phyloP scores from a whole-genome alignment of 2,888 invertebrate species.

The Lithophane leautieri region DNA sequence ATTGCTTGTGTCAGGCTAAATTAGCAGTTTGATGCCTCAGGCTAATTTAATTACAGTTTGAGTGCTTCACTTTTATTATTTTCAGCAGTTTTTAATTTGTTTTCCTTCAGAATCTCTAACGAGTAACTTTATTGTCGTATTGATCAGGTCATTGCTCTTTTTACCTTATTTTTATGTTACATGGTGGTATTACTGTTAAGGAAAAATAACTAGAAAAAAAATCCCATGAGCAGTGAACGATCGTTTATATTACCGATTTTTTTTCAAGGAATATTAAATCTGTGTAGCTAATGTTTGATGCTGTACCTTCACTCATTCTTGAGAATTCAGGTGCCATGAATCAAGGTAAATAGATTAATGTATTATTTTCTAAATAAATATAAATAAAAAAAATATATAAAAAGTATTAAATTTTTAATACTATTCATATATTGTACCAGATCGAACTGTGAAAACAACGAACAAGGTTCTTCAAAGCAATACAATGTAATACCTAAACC shows the following conservation, averaged over 20 bases:
- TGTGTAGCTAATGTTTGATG: neutral
- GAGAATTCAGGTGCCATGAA: neutral
- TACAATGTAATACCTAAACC: constrained; percentile 19
- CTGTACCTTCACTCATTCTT: neutral
- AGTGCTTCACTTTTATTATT: constrained; percentile 61
- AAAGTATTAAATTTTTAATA: no score
- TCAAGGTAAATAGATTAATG: neutral
- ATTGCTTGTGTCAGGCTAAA: constrained; percentile 64
- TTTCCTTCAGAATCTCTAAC: constrained; percentile 25
- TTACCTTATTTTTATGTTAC: neutral
- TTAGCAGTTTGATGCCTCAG: constrained; percentile 67
- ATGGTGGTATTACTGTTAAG: neutral
- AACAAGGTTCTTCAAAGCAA: neutral
- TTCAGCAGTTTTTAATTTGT: constrained; percentile 32
- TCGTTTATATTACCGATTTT: neutral
- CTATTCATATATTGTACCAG: neutral
- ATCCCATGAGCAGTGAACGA: neutral
- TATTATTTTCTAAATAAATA: neutral
- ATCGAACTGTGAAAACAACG: neutral
- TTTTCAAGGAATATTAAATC: neutral
- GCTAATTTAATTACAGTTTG: constrained; percentile 73
- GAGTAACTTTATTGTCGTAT: constrained; percentile 24
- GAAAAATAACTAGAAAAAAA: neutral
- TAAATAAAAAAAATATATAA: no score
- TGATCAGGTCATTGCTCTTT: constrained; percentile 13